Base-by-base conservation (phyloP, 2,888 invertebrate species). In the Desoria tigrina region DNA sequence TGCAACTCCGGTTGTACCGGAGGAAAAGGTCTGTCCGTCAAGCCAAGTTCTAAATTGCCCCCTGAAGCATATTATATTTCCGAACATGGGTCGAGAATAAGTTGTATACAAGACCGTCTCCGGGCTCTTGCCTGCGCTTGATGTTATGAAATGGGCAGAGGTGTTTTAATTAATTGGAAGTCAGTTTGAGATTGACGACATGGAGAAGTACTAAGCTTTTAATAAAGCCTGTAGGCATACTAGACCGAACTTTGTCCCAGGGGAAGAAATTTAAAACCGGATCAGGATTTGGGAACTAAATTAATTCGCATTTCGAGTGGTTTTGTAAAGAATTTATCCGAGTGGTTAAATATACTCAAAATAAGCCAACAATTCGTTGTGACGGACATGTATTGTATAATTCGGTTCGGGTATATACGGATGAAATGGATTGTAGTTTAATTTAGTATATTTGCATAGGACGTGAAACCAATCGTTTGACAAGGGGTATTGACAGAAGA, bases 101-200 rank as follows among this genome's bases (percentile, higher is more conserved):
- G 51, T 21, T 51, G 24, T 32, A n/a, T n/a, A n/a, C n/a, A n/a
- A n/a, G n/a, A n/a, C n/a, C n/a, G n/a, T n/a, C 51, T 51, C 4
- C 24, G 24, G 3, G 18, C 26, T 51, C 24, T 51, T 26, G 24
- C 16, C 4, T 24, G 51, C 26, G 7, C 24, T 51, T 51, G 57
- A 57, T 57, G 32, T 39, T 39, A 57, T 57, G 57, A 57, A 57
- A 57, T 57, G 57, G 57, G 21, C 57, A 57, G 42, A 57, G 57
- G 57, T 57, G 42, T n/a, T 57, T 57, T 57, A 57, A 57, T 57
- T 57, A 57, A 57, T 57, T 57, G 57, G 24, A 57, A 37, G 39
- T 57, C 57, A 39, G 51, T 23, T 55, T 14, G 23, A 51, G 45
- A 51, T 24, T 51, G 26, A 14, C 27, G 21, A 51, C n/a, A 18